Evolutionary conservation across 2,888 invertebrate genomes (phyloP), one percentile per base, ranked within the genome.

Genomic region (Drosophila aldrichi): DNA sequence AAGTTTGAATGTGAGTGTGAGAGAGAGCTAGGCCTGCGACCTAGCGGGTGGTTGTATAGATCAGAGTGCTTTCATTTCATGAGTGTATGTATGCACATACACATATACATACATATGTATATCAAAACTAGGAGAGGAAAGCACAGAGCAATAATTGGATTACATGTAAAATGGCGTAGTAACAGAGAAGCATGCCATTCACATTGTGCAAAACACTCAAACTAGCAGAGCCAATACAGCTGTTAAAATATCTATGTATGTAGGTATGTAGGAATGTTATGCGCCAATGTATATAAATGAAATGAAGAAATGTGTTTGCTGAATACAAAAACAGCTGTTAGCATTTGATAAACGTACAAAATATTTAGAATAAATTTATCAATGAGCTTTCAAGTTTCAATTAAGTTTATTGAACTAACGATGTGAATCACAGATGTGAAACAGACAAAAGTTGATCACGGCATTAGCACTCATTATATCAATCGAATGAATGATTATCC

Each of bases 121-220:
- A 18, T 32, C 6, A 25, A 25, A 9, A 16, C 10, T n/a, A 10
- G 20, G 32, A 22, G 18, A 62, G 59, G 43, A 83, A 49, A 63
- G 67, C 62, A 60, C 40, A 58, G 34, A 16, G 44, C 43, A 58
- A 63, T 74, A 76, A 79, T 78, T 74, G 64, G 75, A 78, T 78
- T 68, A 62, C 43, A 67, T 65, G 34, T 56, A 56, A 59, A 38
- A 44, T 41, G 25, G 40, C 51, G 55, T 40, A 58, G 58, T 55
- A 62, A 66, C 41, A 49, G 48, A 48, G n/a, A 58, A 32, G 40
- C n/a, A 56, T 34, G 44, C 40, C 29, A 25, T 64, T 18, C 44
- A 32, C 8, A 22, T 22, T 51, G 20, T 62, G 40, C 69, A 46
- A 54, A 57, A 16, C 16, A 16, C 29, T 29, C 46, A 18, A 55